phyloP scores from a whole-genome alignment of 2,113 vertebrate genomes.

The Tychaedon coryphoeus region DNA sequence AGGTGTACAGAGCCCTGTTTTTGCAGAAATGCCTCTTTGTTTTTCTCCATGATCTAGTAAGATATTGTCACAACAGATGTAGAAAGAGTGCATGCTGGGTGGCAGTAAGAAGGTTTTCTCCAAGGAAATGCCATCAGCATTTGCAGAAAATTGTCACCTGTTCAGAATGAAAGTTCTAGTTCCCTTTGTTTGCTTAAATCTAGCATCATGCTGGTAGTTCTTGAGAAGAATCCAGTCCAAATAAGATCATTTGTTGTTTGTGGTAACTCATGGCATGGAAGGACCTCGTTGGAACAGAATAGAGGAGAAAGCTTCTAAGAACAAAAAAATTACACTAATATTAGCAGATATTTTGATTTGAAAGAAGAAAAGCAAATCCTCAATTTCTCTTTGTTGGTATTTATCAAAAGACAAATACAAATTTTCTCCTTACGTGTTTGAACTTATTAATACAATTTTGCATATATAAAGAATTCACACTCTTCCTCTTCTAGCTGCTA shows the following conservation, averaged over 20 bases:
- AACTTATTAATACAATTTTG: neutral
- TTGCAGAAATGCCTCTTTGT: neutral
- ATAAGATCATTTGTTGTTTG: neutral
- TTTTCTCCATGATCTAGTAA: neutral
- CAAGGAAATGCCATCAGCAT: neutral
- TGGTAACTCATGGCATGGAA: neutral
- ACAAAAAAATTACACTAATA: neutral
- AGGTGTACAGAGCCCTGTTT: neutral
- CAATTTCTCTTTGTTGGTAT: neutral
- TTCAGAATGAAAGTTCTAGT: conserved; percentile 44
- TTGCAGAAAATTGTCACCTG: conserved; percentile 22
- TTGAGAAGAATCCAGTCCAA: neutral
- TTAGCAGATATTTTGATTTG: neutral
- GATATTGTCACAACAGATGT: neutral
- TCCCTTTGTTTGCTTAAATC: neutral
- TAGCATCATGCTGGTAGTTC: neutral
- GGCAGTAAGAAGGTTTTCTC: neutral
- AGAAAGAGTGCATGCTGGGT: neutral
- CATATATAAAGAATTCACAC: neutral
- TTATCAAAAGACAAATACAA: neutral
- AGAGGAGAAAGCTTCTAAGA: neutral
- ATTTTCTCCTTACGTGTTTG: neutral
- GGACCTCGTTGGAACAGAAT: neutral
- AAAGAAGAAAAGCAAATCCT: neutral
- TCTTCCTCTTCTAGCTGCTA: neutral